phyloP scores from a whole-genome alignment of 2,113 vertebrate species.

The Strigops habroptila region DNA sequence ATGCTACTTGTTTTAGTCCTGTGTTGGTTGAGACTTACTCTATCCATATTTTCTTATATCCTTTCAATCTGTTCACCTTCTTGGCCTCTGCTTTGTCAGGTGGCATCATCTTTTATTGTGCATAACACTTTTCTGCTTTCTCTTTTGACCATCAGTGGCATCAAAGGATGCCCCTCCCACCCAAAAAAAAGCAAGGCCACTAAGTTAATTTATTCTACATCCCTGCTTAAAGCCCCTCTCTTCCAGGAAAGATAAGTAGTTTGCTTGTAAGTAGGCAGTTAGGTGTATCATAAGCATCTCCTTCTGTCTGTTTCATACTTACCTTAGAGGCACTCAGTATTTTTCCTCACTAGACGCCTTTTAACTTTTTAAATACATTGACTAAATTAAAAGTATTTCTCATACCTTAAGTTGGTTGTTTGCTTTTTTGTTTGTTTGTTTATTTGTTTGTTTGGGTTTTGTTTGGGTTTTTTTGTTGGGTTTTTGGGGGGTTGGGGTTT shows the following conservation, averaged over 20 bases:
- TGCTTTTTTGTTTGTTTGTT: too few relatives aligned
- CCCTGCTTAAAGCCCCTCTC: neutral
- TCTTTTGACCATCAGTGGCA: neutral
- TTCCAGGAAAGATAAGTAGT: neutral
- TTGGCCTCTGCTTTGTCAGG: neutral
- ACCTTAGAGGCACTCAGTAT: neutral
- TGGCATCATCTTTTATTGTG: neutral
- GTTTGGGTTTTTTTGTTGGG: neutral
- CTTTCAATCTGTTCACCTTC: neutral
- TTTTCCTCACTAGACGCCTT: neutral
- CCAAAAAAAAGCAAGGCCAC: neutral
- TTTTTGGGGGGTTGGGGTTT: rapidly evolving
- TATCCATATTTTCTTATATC: neutral
- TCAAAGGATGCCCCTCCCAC: neutral
- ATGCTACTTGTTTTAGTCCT: neutral
- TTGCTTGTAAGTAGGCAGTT: neutral
- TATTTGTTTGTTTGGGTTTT: too few relatives aligned
- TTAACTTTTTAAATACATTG: neutral
- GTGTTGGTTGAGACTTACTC: neutral
- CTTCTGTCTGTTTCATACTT: neutral
- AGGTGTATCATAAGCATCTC: neutral
- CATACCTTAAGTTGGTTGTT: neutral
- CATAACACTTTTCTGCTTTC: neutral
- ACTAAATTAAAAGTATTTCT: neutral
- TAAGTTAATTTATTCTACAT: neutral